Evolutionary conservation across 1,140 invertebrate genomes (phyloP).

Genomic region (Campoletis sonorensis): DNA sequence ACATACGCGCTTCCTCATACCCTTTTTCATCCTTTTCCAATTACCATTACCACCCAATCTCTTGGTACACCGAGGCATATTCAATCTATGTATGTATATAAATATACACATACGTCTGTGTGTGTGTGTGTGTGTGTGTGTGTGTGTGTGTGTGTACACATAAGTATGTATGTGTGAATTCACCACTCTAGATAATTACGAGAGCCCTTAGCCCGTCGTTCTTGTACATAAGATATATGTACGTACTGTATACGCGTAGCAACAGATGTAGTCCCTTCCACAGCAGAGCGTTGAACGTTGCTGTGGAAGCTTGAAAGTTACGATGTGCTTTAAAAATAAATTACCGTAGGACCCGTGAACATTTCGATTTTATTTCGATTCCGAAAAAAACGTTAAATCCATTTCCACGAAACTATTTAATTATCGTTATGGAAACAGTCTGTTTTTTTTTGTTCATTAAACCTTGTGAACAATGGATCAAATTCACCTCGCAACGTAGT

Average conservation of each 20-base stretch:
- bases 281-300: neutral
- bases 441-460: no score
- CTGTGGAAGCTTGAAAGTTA: no score
- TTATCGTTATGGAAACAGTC: no score
- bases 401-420: no score
- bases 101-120: neutral
- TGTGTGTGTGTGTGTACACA: no score
- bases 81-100: conserved; percentile 26
- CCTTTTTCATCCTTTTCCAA: conserved; percentile 35
- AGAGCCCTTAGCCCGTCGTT: conserved; percentile 16
- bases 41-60: conserved; percentile 50
- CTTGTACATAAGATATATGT: conserved; percentile 24
- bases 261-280: neutral
- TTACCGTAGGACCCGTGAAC: no score
- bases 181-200: conserved; percentile 49
- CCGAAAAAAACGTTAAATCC: no score
- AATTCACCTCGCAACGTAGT: no score
- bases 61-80: conserved; percentile 37
- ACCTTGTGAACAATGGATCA: no score
- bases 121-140: conserved; percentile 23
- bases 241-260: neutral
- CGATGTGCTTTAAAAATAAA: no score
- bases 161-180: conserved; percentile 8
- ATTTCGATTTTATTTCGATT: no score
- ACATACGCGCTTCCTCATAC: neutral